Base-by-base conservation (phyloP, 2,113 vertebrate species). In the Psilopsiagon aymara region DNA sequence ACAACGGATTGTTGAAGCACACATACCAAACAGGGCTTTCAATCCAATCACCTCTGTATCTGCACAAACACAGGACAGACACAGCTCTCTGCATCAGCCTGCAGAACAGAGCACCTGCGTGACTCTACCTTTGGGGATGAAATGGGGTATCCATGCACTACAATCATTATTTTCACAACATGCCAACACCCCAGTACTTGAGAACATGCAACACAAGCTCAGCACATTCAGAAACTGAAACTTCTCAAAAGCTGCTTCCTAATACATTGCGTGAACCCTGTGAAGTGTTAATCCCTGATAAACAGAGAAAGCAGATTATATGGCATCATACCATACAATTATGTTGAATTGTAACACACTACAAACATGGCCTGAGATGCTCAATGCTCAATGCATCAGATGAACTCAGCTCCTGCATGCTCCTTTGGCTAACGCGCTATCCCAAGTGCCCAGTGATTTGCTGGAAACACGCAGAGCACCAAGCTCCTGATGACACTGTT, bases 91-190 rank as follows among this genome's bases (percentile, higher is more conserved):
- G 10, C 44, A 5, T 2, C 44, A 5, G 10, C 11, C 60, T n/a
- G 23, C 5, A 5, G 3, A 41, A 20, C 74, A 70, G 11, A 82
- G 39, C 53, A 51, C 43, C 60, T 1, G 21, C 9, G 41, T 31
- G 27, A 25, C 31, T 13, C 4, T 0, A 17, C 68, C 27, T 28
- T 8, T 6, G 5, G 2, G 44, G 86, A 13, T 59, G 13, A 33
- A 64, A 44, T 1, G 15, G 33, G 44, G 5, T 49, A 43, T 1
- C 20, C n/a, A 35, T 0, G 44, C 29, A 4, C 24, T 9, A 2
- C 1, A 18, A 53, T 7, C 2, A 8, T 12, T n/a, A 51, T 25
- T 68, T 35, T 31, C 33, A 11, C 37, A 23, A 57, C 9, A 60
- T 6, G 24, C 31, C 60, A n/a, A 62, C 2, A 11, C 35, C 20